phyloP scores from a whole-genome alignment of 2,113 vertebrate genomes.

The Pterocles gutturalis region DNA sequence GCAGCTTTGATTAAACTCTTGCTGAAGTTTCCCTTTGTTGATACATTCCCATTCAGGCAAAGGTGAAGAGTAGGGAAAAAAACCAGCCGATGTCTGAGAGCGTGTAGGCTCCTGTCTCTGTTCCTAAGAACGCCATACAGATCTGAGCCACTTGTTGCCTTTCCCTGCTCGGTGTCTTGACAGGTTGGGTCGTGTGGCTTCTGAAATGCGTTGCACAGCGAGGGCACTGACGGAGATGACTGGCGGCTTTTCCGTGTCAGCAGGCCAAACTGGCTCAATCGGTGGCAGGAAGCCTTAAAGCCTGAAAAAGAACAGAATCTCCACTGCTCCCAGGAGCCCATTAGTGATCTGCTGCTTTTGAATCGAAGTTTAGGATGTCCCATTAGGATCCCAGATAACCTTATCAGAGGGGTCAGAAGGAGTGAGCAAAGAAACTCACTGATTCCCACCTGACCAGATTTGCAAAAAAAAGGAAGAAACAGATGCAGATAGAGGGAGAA shows the following conservation, averaged over 20 bases:
- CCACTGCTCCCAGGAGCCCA: constrained; percentile 7
- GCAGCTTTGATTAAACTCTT: constrained; percentile 31
- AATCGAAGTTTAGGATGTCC: neutral
- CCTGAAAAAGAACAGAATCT: neutral
- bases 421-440: neutral
- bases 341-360: constrained; percentile 25
- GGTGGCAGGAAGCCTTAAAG: neutral
- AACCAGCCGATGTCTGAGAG: neutral
- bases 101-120: neutral
- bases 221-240: neutral
- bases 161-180: neutral
- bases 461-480: neutral
- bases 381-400: neutral
- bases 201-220: neutral
- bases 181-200: neutral
- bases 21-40: constrained; percentile 7
- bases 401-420: neutral
- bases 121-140: neutral
- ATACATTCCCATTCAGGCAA: neutral
- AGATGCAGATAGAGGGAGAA: neutral
- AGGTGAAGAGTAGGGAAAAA: neutral
- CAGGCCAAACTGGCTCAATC: neutral
- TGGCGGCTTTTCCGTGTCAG: neutral
- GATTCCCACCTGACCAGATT: neutral
- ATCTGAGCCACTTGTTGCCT: constrained; percentile 20